Percentiles rank a stretch among this genome's conserved stretches.
phyloP scores from a whole-genome alignment of 2,888 invertebrate genomes.

The Parochlus steinenii region DNA sequence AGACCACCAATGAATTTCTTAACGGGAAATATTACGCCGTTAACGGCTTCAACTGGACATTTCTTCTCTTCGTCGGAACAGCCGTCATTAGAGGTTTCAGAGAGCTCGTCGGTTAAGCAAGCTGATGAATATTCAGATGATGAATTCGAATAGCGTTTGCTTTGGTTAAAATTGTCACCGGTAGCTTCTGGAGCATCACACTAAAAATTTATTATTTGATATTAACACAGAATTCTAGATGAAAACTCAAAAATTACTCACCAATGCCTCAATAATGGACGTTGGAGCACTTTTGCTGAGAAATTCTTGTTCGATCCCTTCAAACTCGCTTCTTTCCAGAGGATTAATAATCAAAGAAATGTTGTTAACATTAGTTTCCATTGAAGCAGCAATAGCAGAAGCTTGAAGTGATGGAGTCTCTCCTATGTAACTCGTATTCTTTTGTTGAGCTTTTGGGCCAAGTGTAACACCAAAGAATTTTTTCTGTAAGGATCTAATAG shows the following conservation, averaged over 20 bases:
- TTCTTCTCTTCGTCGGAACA: too few species aligned
- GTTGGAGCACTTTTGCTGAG: constrained; percentile 7
- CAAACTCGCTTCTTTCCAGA: constrained; percentile 32
- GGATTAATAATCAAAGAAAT: constrained; percentile 53
- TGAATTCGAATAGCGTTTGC: constrained; percentile 7
- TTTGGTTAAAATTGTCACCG: too few species aligned
- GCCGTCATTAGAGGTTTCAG: constrained; percentile 8
- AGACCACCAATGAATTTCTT: too few species aligned
- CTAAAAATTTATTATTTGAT: not conserved
- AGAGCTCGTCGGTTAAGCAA: too few species aligned
- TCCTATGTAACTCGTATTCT: constrained; percentile 9
- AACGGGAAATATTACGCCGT: too few species aligned
- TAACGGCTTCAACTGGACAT: too few species aligned
- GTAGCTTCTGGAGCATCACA: not conserved
- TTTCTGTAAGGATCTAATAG: constrained; percentile 27
- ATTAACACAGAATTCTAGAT: not conserved
- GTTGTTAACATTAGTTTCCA: constrained; percentile 24
- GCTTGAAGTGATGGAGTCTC: constrained; percentile 3
- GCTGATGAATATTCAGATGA: constrained; percentile 7
- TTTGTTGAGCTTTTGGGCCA: constrained; percentile 15
- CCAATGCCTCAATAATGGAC: constrained; percentile 3
- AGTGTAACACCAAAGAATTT: constrained; percentile 30
- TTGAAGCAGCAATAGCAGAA: constrained; percentile 15
- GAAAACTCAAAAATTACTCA: too few species aligned
- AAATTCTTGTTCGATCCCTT: constrained; percentile 4